phyloP scores from a whole-genome alignment of 2,797 vertebrate species.

The Erithacus rubecula region DNA sequence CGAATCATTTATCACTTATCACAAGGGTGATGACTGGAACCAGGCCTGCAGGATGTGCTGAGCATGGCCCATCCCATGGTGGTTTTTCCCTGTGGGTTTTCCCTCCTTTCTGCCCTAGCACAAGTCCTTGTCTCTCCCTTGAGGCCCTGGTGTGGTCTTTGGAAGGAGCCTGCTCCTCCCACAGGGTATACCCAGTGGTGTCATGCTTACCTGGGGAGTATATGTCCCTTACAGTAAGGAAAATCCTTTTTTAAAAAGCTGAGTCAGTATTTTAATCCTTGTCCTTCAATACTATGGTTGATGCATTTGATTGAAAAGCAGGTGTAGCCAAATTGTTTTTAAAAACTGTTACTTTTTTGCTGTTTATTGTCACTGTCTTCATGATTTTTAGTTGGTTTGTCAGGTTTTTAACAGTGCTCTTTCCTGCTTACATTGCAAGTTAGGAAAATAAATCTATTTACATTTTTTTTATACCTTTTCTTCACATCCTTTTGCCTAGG shows the following conservation, averaged over 20 bases:
- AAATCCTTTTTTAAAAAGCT: neutral
- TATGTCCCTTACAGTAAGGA: neutral
- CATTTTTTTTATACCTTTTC: neutral
- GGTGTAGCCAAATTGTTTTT: neutral
- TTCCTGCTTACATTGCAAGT: neutral
- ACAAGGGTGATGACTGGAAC: rapidly evolving
- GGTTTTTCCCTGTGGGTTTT: neutral
- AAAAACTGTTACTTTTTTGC: neutral
- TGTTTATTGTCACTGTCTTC: neutral
- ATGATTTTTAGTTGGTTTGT: neutral
- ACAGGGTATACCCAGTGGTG: rapidly evolving
- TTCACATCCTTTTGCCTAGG: neutral
- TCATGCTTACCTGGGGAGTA: neutral
- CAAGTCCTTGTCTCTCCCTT: rapidly evolving
- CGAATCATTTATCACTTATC: no score
- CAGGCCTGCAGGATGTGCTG: neutral
- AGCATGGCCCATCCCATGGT: rapidly evolving
- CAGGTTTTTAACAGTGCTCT: neutral
- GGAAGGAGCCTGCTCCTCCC: neutral
- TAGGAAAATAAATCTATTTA: slow-evolving; percentile 8
- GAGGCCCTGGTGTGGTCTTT: neutral
- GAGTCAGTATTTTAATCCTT: neutral
- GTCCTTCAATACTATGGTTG: neutral
- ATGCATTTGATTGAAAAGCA: neutral
- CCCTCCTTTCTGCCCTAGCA: neutral